Percentiles rank a stretch among this genome's conserved stretches.
Evolutionary conservation across 2,797 vertebrate species (phyloP).

Genomic region (Clarias fuscus): DNA sequence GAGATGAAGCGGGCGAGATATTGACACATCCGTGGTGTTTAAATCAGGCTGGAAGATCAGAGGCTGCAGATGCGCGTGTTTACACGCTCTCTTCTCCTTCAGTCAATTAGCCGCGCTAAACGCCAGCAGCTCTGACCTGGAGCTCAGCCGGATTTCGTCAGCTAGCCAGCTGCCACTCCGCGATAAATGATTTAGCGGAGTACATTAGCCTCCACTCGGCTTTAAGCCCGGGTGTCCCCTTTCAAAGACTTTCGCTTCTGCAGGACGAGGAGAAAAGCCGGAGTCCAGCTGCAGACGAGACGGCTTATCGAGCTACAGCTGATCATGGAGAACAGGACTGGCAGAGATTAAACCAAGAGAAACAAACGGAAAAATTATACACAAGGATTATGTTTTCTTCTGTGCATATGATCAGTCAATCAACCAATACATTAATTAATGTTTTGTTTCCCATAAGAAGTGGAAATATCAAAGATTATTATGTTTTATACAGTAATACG

Average conservation of each 20-base stretch:
- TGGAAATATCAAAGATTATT: background rate
- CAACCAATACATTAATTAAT: background rate
- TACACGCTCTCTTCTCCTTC: slow-evolving; percentile 45
- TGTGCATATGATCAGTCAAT: background rate
- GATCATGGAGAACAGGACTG: background rate
- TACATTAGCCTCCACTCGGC: slow-evolving; percentile 50
- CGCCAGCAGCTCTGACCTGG: slow-evolving; percentile 36
- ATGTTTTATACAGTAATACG: background rate
- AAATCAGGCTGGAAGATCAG: slow-evolving; percentile 28
- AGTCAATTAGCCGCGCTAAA: slow-evolving; percentile 56
- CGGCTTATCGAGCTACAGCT: background rate
- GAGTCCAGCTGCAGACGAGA: slow-evolving; percentile 26
- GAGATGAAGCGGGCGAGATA: background rate
- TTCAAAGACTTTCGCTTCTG: slow-evolving; percentile 44
- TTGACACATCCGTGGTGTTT: background rate
- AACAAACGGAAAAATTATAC: background rate
- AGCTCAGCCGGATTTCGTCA: slow-evolving; percentile 39
- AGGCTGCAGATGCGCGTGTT: slow-evolving; percentile 36
- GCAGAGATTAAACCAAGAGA: background rate
- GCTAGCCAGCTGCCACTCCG: slow-evolving; percentile 44
- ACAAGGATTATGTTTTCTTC: background rate
- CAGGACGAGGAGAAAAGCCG: slow-evolving; percentile 19
- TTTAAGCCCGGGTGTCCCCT: slow-evolving; percentile 53
- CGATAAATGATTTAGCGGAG: slow-evolving; percentile 59
- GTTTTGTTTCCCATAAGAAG: background rate